A percentile compares a stretch with the other conserved stretches of the same genome.
These are phyloP conservation scores for Trematocara nigrifrons DNA, from an alignment of 2,113 vertebrate species.

Conservation along the genomic window DNA sequence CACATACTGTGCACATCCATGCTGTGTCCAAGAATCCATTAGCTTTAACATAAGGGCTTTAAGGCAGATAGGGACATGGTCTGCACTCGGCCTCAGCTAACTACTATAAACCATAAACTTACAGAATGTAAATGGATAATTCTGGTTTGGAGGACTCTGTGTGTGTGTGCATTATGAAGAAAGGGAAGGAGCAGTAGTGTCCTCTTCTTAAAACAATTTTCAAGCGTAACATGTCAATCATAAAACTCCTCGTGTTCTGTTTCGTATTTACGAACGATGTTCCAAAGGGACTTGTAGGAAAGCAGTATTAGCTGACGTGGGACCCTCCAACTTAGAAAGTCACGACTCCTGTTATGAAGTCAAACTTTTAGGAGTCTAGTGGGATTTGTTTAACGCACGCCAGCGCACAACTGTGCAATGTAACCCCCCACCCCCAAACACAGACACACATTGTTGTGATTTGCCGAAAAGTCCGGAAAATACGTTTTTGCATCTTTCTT, in stretches of 20 bases:
- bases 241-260: background rate
- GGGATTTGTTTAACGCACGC: background rate
- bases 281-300: background rate
- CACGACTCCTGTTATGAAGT: background rate
- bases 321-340: background rate
- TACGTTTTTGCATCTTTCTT: background rate
- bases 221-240: background rate
- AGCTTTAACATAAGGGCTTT: conserved; percentile 37
- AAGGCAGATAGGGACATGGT: conserved; percentile 43
- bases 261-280: background rate
- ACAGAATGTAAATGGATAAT: conserved; percentile 53
- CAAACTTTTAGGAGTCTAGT: background rate
- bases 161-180: background rate
- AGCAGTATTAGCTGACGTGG: background rate
- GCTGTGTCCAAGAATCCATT: conserved; percentile 11
- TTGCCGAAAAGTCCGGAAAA: background rate
- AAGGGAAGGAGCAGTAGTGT: background rate
- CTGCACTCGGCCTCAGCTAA: conserved; percentile 33
- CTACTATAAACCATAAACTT: conserved; percentile 47
- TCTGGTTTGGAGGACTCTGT: conserved; percentile 44
- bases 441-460: background rate
- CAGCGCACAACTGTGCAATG: conserved; percentile 2
- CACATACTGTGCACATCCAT: conserved; percentile 17
- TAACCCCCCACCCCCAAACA: background rate
- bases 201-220: background rate